A percentile compares a stretch with the other conserved stretches of the same genome.
These are phyloP conservation scores for Zaprionus kolodkinae DNA, from an alignment of 1,140 invertebrate genomes.

Conservation along the genomic window DNA sequence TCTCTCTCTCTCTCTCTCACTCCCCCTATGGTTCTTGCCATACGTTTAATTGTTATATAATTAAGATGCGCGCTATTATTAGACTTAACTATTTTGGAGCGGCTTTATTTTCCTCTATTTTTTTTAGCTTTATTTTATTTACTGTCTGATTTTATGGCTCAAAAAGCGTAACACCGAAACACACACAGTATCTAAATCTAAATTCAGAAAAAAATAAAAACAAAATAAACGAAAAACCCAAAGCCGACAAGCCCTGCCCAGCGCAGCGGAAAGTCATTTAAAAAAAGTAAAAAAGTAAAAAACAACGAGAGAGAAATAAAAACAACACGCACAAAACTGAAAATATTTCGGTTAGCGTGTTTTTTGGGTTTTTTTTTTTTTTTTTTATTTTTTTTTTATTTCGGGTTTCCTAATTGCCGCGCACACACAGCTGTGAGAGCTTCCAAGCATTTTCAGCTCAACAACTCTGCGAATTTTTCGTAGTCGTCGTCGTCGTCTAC, in stretches of 20 bases:
- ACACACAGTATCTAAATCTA: conserved; percentile 37
- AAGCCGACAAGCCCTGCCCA: conserved; percentile 54
- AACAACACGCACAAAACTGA: conserved; percentile 12
- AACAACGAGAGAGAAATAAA: conserved; percentile 9
- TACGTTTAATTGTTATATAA: conserved; percentile 75
- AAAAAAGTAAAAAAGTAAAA: conserved; percentile 19
- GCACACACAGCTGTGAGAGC: conserved; percentile 35
- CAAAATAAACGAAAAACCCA: conserved; percentile 15
- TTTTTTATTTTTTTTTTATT: conserved; percentile 18
- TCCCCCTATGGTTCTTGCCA: conserved; percentile 15
- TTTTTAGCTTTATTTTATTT: conserved; percentile 53
- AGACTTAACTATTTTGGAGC: conserved; percentile 71
- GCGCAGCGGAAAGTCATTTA: conserved; percentile 80
- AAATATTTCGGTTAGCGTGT: conserved; percentile 23
- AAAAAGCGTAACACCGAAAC: conserved; percentile 74
- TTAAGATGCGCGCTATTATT: conserved; percentile 80
- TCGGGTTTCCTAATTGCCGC: conserved; percentile 47
- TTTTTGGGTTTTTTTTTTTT: conserved; percentile 8
- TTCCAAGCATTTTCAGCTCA: conserved; percentile 29
- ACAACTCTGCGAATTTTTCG: conserved; percentile 44
- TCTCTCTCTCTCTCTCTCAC: conserved; percentile 8
- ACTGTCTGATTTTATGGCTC: conserved; percentile 72
- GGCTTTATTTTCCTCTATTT: conserved; percentile 26
- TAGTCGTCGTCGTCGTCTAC: conserved; percentile 20
- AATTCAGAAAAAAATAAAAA: conserved; percentile 33